phyloP scores from a whole-genome alignment of 2,113 vertebrate genomes.

The Mobula birostris region DNA sequence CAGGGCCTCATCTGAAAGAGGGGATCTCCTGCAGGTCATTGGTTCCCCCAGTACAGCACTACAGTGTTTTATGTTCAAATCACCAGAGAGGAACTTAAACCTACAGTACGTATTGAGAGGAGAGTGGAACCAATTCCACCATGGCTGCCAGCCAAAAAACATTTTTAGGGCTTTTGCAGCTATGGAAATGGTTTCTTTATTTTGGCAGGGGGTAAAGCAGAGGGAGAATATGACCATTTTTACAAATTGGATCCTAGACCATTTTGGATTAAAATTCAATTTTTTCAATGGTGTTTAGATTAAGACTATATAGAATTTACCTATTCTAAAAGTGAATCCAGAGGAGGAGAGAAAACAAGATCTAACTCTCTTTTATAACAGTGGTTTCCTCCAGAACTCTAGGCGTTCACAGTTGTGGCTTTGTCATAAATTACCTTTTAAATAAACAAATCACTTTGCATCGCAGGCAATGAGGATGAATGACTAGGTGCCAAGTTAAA shows the following conservation, averaged over 20 bases:
- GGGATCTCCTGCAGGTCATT: no score
- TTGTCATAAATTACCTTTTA: neutral
- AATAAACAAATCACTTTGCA: constrained; percentile 3
- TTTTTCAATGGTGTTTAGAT: neutral
- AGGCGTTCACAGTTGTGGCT: neutral
- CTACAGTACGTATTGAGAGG: no score
- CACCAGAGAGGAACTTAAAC: no score
- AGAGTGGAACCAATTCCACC: no score
- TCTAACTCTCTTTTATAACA: neutral
- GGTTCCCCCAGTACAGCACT: no score
- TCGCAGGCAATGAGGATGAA: neutral
- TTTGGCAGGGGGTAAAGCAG: neutral
- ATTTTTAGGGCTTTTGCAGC: neutral
- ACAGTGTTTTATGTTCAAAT: no score
- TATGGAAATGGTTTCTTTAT: neutral
- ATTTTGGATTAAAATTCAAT: neutral
- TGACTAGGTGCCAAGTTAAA: neutral
- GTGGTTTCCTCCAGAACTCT: neutral
- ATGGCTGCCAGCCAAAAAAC: neutral
- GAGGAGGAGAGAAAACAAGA: neutral
- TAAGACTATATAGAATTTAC: neutral
- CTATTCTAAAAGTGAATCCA: neutral
- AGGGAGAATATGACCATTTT: neutral
- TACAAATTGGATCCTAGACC: neutral
- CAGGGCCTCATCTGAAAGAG: no score